Evolutionary conservation across 2,113 vertebrate genomes (phyloP).

Genomic region (Paramormyrops kingsleyae): DNA sequence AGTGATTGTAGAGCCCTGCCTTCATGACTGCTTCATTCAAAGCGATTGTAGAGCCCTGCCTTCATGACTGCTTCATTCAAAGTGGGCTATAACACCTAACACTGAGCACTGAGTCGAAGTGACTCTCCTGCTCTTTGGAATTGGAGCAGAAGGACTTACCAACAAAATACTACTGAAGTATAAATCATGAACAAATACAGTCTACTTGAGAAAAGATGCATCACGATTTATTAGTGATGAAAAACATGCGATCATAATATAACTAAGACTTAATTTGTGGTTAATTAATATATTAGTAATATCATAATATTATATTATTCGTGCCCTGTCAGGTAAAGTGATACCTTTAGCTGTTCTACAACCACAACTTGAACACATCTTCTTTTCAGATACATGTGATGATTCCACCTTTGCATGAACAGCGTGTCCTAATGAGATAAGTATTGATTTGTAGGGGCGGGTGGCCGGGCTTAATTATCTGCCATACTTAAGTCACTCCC

Average conservation of each 20-base stretch:
- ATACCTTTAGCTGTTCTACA: conserved; percentile 27
- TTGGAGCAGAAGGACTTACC: conserved; percentile 5
- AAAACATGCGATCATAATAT: neutral
- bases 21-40: neutral
- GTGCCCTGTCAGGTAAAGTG: neutral
- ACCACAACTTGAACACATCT: conserved; percentile 35
- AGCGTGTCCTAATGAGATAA: conserved; percentile 48
- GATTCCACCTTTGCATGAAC: conserved; percentile 30
- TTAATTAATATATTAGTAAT: too few species aligned
- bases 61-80: neutral
- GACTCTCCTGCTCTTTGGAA: neutral
- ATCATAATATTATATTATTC: too few species aligned
- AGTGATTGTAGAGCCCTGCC: conserved; percentile 4
- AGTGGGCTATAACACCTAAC: neutral
- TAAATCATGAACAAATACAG: neutral
- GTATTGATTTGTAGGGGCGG: conserved; percentile 42
- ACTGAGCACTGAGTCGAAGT: neutral
- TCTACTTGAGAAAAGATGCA: neutral
- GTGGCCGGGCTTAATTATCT: conserved; percentile 28
- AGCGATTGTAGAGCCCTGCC: neutral
- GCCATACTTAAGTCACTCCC: neutral
- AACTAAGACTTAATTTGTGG: too few species aligned
- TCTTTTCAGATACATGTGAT: conserved; percentile 36
- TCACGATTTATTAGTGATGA: neutral
- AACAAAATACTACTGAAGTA: neutral